Base-by-base conservation (phyloP, 2,113 vertebrate species). In the Mus spicilegus region DNA sequence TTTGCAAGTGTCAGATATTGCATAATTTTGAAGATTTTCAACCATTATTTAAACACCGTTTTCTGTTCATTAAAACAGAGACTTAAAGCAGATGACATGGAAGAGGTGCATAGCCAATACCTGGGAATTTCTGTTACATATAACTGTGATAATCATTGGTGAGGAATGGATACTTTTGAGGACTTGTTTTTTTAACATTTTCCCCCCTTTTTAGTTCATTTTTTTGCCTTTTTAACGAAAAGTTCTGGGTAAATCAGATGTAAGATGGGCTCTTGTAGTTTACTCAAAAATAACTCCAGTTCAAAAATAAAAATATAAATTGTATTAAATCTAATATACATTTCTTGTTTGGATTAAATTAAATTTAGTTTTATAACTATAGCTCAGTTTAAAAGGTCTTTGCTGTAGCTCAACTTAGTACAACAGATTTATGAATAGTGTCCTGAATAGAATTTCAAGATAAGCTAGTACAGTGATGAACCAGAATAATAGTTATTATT, bases 201-300 rank as follows among this genome's bases (percentile, higher is more conserved):
- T 42, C 14, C 26, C 24, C 54, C 11, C 16, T 24, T 42, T 84
- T 28, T n/a, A 42, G 12, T 61, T 61, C 24, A 19, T 8, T 82
- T 39, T 11, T 54, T 33, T 51, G 9, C 36, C 54, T 63, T 28
- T 49, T n/a, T n/a, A n/a, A n/a, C n/a, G n/a, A 13, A 72, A 56
- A 42, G 76, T 82, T 67, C 14, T 70, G 39, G 0, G 6, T 63
- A 87, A 87, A 65, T 22, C 28, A 87, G 16, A 20, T 96, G 1
- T 65, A 90, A 39, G 30, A 82, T 49, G 72, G 13, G 30, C 46
- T n/a, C 67, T 90, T 91, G 49, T 56, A 26, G 49, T 86, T 89
- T 90, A 82, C 19, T 93, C 72, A 89, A 91, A 88, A 13, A 86
- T 88, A 58, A 67, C 51, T 80, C 22, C 22, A 65, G 67, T 65